phyloP scores from a whole-genome alignment of 2,797 vertebrate species.

The Sebastes cheni region DNA sequence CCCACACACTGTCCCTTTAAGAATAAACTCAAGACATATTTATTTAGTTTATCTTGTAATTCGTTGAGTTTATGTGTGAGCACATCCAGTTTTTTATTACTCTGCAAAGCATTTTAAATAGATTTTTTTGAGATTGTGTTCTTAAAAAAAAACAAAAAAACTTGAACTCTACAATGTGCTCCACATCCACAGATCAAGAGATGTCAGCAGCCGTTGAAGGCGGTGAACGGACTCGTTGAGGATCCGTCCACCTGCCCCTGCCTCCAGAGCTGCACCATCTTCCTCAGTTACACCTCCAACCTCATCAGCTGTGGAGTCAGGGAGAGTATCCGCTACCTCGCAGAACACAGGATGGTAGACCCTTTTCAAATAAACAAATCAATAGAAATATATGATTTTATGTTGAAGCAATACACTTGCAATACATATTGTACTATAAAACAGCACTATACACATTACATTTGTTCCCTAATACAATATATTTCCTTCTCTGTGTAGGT shows the following conservation, averaged over 20 bases:
- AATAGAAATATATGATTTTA: neutral
- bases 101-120: neutral
- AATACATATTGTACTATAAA: neutral
- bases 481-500: conserved; percentile 74
- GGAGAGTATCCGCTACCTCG: conserved; percentile 87
- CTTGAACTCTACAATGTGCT: neutral
- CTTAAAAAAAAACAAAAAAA: neutral
- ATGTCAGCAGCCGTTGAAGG: conserved; percentile 75
- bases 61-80: no score
- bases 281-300: conserved; percentile 90
- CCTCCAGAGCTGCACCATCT: conserved; percentile 84
- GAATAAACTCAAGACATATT: no score
- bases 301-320: conserved; percentile 88
- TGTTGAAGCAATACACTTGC: no score
- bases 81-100: no score
- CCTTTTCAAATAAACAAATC: neutral
- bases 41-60: no score
- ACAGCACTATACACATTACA: neutral
- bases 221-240: conserved; percentile 44
- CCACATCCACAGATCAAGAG: conserved; percentile 78
- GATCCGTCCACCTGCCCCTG: conserved; percentile 26
- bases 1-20: no score
- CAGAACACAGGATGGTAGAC: conserved; percentile 84
- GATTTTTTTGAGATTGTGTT: neutral
- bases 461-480: neutral